Base-by-base conservation (phyloP, 2,797 vertebrate species). In the Telmatherina bonti region DNA sequence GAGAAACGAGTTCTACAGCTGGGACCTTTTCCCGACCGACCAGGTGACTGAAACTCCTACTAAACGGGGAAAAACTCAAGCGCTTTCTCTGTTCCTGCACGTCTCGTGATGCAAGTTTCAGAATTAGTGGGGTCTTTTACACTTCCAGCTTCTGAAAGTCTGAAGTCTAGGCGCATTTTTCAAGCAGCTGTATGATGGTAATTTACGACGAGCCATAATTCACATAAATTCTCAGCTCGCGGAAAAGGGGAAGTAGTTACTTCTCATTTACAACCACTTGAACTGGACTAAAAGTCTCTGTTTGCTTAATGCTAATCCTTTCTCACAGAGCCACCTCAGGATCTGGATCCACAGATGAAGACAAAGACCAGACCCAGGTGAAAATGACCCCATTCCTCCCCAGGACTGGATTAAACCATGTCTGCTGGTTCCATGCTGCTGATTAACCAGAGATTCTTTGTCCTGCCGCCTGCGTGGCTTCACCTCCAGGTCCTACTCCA, bases 401-500 rank as follows among this genome's bases (percentile, higher is more conserved):
- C 11, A 63, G 20, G 3, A n/a, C 11, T 16, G 10, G 31, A 15
- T 7, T n/a, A 22, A 31, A 30, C 29, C 29, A 18, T 53, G 0
- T 4, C 33, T 16, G 12, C 12, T 15, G 4, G 22, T 29, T 7
- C 24, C 22, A 26, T 18, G 26, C 36, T 5, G 18, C 43, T 66
- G 13, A 2, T 41, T 64, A 36, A 33, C 31, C 45, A 5, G 52
- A 1, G 4, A 5, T 43, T 31, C 15, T 26, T 27, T 41, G 3
- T 36, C 58, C 38, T 29, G 7, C 15, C 26, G 0, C 15, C 27
- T 8, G 0, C 64, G 30, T 54, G 27, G 7, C 27, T 15, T 30
- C 38, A 6, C 27, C 49, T 47, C 4, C 84, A 99, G 98, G 91
- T 99, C 97, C 26, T 97, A 96, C 75, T 99, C 98, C 76, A 98